phyloP scores from a whole-genome alignment of 2,113 vertebrate genomes.

The Menidia beryllina region DNA sequence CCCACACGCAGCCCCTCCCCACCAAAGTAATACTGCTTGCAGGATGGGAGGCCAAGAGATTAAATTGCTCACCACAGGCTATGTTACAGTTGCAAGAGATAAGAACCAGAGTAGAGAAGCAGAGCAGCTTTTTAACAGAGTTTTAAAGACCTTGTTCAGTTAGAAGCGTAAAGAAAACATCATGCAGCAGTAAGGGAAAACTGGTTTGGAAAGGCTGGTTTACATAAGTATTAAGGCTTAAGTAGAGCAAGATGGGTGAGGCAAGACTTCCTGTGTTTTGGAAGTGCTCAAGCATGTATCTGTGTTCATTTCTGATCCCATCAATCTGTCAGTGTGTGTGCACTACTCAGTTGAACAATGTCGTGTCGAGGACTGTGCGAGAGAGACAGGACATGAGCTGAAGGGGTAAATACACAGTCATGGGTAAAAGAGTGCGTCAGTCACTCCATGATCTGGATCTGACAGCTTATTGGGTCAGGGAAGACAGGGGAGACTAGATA shows the following conservation, averaged over 20 bases:
- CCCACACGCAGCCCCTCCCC: constrained; percentile 37
- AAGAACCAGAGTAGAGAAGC: constrained; percentile 33
- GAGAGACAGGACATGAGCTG: constrained; percentile 26
- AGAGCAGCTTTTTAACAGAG: constrained; percentile 39
- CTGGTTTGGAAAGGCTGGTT: constrained; percentile 43
- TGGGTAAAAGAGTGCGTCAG: constrained; percentile 49
- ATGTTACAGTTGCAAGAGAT: constrained; percentile 29
- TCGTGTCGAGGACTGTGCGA: constrained; percentile 36
- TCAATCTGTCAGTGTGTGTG: constrained; percentile 48
- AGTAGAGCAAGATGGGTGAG: constrained; percentile 10
- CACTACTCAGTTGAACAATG: constrained; percentile 46
- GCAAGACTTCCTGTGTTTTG: constrained; percentile 31
- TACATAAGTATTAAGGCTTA: constrained; percentile 31
- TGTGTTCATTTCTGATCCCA: constrained; percentile 42
- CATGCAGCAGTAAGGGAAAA: constrained; percentile 31
- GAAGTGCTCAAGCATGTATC: constrained; percentile 8
- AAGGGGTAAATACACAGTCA: constrained; percentile 49
- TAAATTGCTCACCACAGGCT: constrained; percentile 48
- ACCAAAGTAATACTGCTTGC: constrained; percentile 48
- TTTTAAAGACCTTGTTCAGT: constrained; percentile 48
- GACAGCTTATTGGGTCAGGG: constrained; percentile 40
- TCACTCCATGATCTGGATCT: constrained; percentile 47
- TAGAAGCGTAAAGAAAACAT: constrained; percentile 36
- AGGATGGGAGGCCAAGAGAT: constrained; percentile 38
- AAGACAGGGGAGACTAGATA: constrained; percentile 20